Conservation (phyloP, 1,140 invertebrate genomes). For the Oedothorax gibbosus region DNA sequence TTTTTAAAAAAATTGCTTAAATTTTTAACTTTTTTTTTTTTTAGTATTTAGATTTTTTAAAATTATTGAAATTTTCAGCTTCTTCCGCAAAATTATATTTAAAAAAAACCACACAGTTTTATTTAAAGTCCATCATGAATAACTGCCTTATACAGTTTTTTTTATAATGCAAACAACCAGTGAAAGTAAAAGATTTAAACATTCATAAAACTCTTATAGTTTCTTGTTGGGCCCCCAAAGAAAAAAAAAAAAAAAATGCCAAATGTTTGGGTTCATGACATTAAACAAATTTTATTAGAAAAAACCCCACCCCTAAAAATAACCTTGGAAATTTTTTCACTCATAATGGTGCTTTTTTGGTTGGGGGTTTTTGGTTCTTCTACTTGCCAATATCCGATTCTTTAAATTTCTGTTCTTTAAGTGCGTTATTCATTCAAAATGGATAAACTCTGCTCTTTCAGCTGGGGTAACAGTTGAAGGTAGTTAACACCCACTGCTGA, state of each 20-base stretch:
- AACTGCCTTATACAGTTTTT: no score
- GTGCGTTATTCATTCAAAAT: constrained; percentile 72
- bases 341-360: constrained; percentile 1
- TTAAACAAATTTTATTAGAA: neutral
- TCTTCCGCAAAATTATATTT: no score
- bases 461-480: constrained; percentile 70
- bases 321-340: constrained; percentile 61
- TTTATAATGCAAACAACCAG: no score
- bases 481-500: constrained; percentile 75
- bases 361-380: neutral
- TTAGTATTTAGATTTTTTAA: no score
- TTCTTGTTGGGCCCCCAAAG: neutral
- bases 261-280: neutral
- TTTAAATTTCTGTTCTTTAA: constrained; percentile 65
- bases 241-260: neutral
- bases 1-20: no score
- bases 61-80: no score
- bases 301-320: constrained; percentile 57
- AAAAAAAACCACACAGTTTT: no score
- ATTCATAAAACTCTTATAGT: no score
- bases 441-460: constrained; percentile 73
- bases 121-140: no score
- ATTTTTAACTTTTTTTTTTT: no score
- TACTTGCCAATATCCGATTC: neutral
- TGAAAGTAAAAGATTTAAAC: neutral